Evolutionary conservation across 2,797 vertebrate genomes (phyloP), one percentile per base, ranked within the genome.

Genomic region (Graptemys geographica): DNA sequence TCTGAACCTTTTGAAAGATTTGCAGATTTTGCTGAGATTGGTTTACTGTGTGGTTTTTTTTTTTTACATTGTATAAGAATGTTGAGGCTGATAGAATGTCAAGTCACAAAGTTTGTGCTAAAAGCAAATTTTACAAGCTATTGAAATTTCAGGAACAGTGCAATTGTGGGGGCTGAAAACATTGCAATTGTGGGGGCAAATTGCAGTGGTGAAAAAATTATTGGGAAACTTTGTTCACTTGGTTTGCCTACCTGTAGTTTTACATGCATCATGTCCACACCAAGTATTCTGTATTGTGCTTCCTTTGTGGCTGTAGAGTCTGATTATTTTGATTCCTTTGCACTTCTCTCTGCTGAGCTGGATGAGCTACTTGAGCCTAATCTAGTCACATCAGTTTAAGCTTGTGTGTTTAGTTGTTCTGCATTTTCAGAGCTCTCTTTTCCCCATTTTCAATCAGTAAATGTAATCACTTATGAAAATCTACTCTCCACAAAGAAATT

Each of bases 341-440:
- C n/a, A 76, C 3, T 55, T 80, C 31, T 86, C 27, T 74, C 86
- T 59, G 37, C 47, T 83, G 81, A 87, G 55, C 69, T 81, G 59
- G 74, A 95, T 88, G 49, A 92, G 78, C 78, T 25, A 37, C 85
- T 88, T 84, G 80, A 86, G 51, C 80, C 18, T 51, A 92, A 92
- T 87, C 41, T 11, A 27, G 83, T 59, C 12, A 92, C 83, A 94
- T 91, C 78, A 53, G 28, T 55, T 74, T 74, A 51, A 57, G 16
- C 44, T 84, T 69, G 16, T 69, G 59, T 90, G 5, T 25, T 83
- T 83, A 86, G 23, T 49, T 88, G n/a, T 74, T 69, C 44, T 84
- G 33, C 18, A 76, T 94, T 87, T 76, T 9, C 55, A 56, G 55
- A 81, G 6, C 2, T 59, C 83, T 79, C 53, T 18, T 90, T 88